phyloP scores from a whole-genome alignment of 2,888 invertebrate species.

The Scaeva pyrastri region DNA sequence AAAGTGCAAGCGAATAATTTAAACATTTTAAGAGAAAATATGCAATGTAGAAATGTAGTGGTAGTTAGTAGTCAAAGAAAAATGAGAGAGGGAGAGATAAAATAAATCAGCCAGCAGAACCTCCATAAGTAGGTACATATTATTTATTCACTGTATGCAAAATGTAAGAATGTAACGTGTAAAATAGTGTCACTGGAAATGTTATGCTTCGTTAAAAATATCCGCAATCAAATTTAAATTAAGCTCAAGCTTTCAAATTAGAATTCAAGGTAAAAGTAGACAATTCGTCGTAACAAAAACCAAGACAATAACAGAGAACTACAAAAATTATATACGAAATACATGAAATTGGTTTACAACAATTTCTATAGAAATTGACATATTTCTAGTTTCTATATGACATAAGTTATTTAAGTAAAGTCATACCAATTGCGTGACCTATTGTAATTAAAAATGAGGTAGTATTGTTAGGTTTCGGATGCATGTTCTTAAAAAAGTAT shows the following conservation, averaged over 20 bases:
- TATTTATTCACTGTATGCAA: background rate
- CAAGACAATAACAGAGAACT: background rate
- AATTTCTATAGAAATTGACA: background rate
- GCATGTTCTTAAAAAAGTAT: no score
- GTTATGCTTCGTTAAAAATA: constrained; percentile 4
- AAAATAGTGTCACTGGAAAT: constrained; percentile 34
- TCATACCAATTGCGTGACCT: constrained; percentile 63
- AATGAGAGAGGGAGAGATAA: background rate
- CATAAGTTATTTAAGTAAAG: constrained; percentile 48
- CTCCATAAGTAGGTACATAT: background rate
- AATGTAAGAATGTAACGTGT: background rate
- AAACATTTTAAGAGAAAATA: background rate
- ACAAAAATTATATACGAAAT: constrained; percentile 6
- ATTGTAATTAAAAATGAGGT: constrained; percentile 55
- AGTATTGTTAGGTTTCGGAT: constrained; percentile 37
- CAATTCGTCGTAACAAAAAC: constrained; percentile 22
- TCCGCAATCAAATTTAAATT: constrained; percentile 29
- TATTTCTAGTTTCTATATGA: constrained; percentile 22
- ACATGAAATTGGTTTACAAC: background rate
- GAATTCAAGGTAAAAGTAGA: constrained; percentile 61
- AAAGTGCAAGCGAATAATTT: background rate
- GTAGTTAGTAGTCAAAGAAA: background rate
- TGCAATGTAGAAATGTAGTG: no score
- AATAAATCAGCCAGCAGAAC: background rate
- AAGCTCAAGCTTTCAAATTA: constrained; percentile 43